These are phyloP conservation scores for Erebia palarica DNA, from an alignment of 2,888 invertebrate genomes.

Conservation along the genomic window DNA sequence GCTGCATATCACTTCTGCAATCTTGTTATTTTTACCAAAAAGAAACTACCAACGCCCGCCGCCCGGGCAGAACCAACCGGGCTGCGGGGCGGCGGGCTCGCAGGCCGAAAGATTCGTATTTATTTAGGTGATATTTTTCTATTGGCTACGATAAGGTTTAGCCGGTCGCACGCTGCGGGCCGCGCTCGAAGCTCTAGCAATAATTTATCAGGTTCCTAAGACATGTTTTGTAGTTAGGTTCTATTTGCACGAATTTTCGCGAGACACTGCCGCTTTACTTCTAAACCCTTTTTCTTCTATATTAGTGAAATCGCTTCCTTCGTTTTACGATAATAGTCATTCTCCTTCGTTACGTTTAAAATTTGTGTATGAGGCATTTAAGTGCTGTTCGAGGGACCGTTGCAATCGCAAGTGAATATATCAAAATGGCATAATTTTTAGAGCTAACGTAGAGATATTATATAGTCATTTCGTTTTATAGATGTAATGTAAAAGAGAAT, in stretches of 20 bases:
- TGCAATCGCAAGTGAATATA: constrained; percentile 82
- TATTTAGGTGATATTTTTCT: constrained; percentile 83
- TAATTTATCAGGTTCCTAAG: constrained; percentile 83
- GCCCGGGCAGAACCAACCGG: not conserved
- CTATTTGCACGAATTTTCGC: constrained; percentile 80
- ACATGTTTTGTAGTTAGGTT: constrained; percentile 81
- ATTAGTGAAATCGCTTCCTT: constrained; percentile 71
- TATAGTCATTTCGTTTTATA: constrained; percentile 82
- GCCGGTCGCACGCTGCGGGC: constrained; percentile 69
- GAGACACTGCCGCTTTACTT: constrained; percentile 79
- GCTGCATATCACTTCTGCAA: constrained; percentile 70
- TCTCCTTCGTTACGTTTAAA: constrained; percentile 69
- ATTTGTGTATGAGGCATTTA: constrained; percentile 79
- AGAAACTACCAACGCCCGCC: constrained; percentile 52
- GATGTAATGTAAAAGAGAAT: constrained; percentile 80
- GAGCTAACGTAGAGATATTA: constrained; percentile 79
- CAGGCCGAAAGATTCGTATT: constrained; percentile 70
- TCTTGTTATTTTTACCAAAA: constrained; percentile 78
- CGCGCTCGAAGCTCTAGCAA: constrained; percentile 77
- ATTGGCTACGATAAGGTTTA: constrained; percentile 81
- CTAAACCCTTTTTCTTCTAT: constrained; percentile 65
- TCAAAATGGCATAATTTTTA: constrained; percentile 82
- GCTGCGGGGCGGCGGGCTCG: constrained; percentile 44
- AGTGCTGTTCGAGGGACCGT: constrained; percentile 81
- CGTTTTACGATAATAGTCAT: constrained; percentile 65